Evolutionary conservation across 1,140 invertebrate genomes (phyloP), one percentile per base, ranked within the genome.

Genomic region (Megalonaias nervosa): DNA sequence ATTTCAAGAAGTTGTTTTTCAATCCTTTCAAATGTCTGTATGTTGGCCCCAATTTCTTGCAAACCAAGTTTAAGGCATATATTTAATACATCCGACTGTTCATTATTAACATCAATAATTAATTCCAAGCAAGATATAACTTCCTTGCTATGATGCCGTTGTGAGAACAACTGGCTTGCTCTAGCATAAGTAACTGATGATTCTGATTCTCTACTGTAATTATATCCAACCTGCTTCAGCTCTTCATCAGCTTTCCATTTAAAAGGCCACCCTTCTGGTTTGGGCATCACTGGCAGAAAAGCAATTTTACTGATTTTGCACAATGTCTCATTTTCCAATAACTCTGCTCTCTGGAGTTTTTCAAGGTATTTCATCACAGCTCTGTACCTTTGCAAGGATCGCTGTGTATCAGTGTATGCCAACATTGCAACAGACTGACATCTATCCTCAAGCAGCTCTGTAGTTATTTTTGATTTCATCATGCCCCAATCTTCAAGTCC

Each of bases 211-310:
- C 6, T 57, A n/a, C 26, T n/a, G n/a, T n/a, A 57, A 4, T 58
- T 4, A 16, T 31, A 48, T 67, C 55, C 14, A 14, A 3, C 38
- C 9, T 56, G 19, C 58, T 65, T 12, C 17, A 23, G 2, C 19
- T 59, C 23, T 72, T 61, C 57, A 19, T 67, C 48, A 12, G 66
- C 70, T 57, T 75, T 67, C 80, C 80, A 83, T 16, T 67, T 58
- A 61, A 81, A 79, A 21, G 55, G 23, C 82, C 82, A 84, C 9
- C 70, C 66, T 1, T 48, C 11, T 64, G 81, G 81, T 62, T 67
- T 78, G n/a, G n/a, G n/a, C 26, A 79, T 26, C 2, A 81, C 76
- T 55, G 81, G 81, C 13, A 84, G 59, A 73, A 84, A 81, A 55
- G 59, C 23, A 57, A 71, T 66, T 12, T 77, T 38, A 5, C 26